Percentiles rank a stretch among this genome's conserved stretches.
phyloP scores from a whole-genome alignment of 2,113 vertebrate species.

The Oplegnathus fasciatus region DNA sequence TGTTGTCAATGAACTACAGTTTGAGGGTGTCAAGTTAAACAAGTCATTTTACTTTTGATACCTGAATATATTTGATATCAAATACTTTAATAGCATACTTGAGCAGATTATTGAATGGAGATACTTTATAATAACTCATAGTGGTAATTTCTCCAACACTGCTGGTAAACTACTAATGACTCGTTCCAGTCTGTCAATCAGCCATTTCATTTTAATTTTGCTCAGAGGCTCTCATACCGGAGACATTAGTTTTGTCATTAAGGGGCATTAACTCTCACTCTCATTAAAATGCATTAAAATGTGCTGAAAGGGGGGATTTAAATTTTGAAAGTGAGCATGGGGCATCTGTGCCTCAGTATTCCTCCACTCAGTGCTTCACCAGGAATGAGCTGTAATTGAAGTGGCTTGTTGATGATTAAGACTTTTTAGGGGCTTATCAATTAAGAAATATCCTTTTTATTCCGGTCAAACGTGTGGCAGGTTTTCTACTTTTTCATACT shows the following conservation, averaged over 20 bases:
- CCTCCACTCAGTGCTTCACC: neutral
- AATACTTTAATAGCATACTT: neutral
- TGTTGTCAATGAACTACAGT: neutral
- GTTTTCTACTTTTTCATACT: neutral
- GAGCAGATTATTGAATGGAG: neutral
- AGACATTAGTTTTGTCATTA: constrained; percentile 19
- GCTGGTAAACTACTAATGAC: neutral
- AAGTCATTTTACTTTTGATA: neutral
- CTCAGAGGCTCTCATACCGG: constrained; percentile 16
- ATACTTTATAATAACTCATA: neutral
- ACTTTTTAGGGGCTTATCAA: neutral
- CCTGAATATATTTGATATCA: neutral
- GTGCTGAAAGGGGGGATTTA: neutral
- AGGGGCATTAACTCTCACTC: constrained; percentile 4
- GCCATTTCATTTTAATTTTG: neutral
- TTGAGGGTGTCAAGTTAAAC: neutral
- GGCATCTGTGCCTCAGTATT: constrained; percentile 1
- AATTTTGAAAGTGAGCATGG: neutral
- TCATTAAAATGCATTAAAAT: constrained; percentile 28
- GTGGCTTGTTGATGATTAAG: neutral
- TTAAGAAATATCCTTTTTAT: neutral
- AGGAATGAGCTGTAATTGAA: neutral
- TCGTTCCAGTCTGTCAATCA: neutral
- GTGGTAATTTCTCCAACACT: neutral
- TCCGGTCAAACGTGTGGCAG: neutral